Conservation (phyloP, 2,113 vertebrate genomes). For the Clarias macrocephalus region DNA sequence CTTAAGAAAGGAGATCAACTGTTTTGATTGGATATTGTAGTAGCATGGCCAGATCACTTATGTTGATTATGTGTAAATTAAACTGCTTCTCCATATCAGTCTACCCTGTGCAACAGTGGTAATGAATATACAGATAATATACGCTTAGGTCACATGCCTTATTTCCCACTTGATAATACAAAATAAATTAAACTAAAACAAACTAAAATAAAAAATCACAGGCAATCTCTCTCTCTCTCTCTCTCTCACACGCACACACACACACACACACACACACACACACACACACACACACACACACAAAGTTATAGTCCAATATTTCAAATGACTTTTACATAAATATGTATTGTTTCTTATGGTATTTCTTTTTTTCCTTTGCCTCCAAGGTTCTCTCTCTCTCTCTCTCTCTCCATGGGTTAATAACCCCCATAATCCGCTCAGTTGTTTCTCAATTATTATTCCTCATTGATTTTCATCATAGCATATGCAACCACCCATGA, state of each 20-base stretch:
- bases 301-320: slow-evolving; percentile 21
- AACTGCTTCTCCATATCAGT: not conserved
- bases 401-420: slow-evolving; percentile 59
- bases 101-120: not conserved
- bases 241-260: too few species aligned
- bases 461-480: slow-evolving; percentile 77
- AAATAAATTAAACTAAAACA: not conserved
- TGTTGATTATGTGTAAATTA: not conserved
- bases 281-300: too few species aligned
- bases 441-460: slow-evolving; percentile 79
- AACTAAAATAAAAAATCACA: too few species aligned
- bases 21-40: not conserved
- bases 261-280: too few species aligned
- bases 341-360: slow-evolving; percentile 4
- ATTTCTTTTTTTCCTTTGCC: slow-evolving; percentile 24
- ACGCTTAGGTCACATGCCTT: not conserved
- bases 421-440: slow-evolving; percentile 72
- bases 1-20: not conserved
- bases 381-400: slow-evolving; percentile 14
- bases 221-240: too few species aligned
- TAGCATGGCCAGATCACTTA: not conserved
- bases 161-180: not conserved
- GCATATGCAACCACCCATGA: slow-evolving; percentile 66
- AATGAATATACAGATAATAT: not conserved
- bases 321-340: slow-evolving; percentile 23